Base-by-base conservation (phyloP, 2,113 vertebrate species). In the Malurus alboscapulatus region DNA sequence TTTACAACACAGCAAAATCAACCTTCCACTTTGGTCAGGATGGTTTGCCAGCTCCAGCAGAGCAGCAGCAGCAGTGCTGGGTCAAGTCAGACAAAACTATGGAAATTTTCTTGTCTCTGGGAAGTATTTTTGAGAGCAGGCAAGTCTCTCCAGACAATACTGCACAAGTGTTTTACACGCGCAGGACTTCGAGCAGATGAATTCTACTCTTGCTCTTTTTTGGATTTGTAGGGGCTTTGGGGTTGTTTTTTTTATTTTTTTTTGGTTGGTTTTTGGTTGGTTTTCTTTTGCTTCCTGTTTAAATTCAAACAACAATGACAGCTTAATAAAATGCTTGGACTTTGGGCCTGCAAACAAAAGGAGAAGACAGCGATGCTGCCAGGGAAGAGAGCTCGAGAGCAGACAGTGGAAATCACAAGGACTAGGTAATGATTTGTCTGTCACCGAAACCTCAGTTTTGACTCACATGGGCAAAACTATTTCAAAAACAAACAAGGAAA, bases 1-100 rank as follows among this genome's bases (percentile, higher is more conserved):
- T 95, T 93, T 92, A 85, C 63, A 92, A 44, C 44, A 67, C 1
- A 79, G 65, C 30, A 92, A 92, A 96, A 57, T 69, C 84, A 59
- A 42, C 36, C 38, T 83, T n/a, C 14, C 50, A 58, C 78, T 87
- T 68, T 14, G 10, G 77, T 32, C 42, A 62, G 57, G 51, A 44
- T 5, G 2, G n/a, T 9, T 25, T 8, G 34, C 30, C 69, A 79
- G 22, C 27, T 76, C 36, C 12, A 66, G 42, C 1, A 66, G 59
- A 90, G 80, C 27, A 82, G 54, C 62, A 93, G 77, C 30, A 87
- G 45, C 47, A 26, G 29, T n/a, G 26, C 21, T 32, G 54, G 42
- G 47, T 69, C 19, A 42, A 61, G 38, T 4, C 26, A 63, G 22
- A 80, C 1, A 1, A 38, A 90, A 89, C 45, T 42, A 7, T 34